phyloP scores from a whole-genome alignment of 1,140 invertebrate genomes.

The Geopemphigus sp. region DNA sequence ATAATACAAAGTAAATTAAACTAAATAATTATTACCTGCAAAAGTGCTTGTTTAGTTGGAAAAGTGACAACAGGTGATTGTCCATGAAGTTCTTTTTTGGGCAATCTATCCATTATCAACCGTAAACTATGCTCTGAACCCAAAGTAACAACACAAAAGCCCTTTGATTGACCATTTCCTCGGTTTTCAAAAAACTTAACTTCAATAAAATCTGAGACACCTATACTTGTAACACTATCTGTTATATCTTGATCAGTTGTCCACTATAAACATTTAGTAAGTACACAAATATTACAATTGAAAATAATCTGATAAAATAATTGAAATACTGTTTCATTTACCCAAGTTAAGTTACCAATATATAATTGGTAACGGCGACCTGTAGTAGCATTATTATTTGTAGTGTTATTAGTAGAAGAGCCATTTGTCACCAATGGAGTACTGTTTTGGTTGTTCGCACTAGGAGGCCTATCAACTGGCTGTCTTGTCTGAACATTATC shows the following conservation, averaged over 20 bases:
- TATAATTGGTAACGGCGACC: slow-evolving; percentile 77
- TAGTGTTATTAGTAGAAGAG: slow-evolving; percentile 23
- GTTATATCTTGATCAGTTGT: slow-evolving; percentile 95
- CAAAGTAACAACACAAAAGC: slow-evolving; percentile 89
- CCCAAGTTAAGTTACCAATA: slow-evolving; percentile 92
- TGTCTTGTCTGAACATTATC: slow-evolving; percentile 52
- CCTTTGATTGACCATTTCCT: slow-evolving; percentile 98
- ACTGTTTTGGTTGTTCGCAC: slow-evolving; percentile 35
- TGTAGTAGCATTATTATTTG: slow-evolving; percentile 28
- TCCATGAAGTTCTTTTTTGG: slow-evolving; percentile 92
- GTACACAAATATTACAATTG: background rate
- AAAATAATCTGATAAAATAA: background rate
- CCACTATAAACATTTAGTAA: slow-evolving; percentile 71
- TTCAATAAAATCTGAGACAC: slow-evolving; percentile 91
- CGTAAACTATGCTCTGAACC: slow-evolving; percentile 89
- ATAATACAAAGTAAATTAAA: background rate
- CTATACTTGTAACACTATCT: slow-evolving; percentile 80
- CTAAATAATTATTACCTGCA: slow-evolving; percentile 56
- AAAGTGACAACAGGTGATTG: slow-evolving; percentile 91
- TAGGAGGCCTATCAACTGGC: slow-evolving; percentile 54
- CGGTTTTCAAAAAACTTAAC: slow-evolving; percentile 99
- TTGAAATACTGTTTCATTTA: slow-evolving; percentile 56
- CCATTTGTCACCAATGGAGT: slow-evolving; percentile 46
- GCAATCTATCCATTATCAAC: slow-evolving; percentile 85
- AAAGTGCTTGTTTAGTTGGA: slow-evolving; percentile 87